Evolutionary conservation across 2,888 invertebrate species (phyloP).

Genomic region (Leptothorax acervorum): DNA sequence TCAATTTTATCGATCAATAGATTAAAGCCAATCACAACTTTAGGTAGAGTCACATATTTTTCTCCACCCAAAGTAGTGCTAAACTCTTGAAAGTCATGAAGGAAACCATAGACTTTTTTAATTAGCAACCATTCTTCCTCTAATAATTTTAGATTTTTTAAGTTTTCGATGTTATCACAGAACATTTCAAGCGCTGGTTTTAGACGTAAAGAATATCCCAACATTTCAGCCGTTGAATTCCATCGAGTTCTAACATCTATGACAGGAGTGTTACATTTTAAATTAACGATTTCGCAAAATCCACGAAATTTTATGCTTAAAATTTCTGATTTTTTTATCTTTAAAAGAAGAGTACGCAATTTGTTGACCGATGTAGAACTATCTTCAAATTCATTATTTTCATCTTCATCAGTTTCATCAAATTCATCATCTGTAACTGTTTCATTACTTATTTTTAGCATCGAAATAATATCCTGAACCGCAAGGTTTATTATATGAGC

Average conservation of each 20-base stretch:
- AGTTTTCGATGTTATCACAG: not conserved
- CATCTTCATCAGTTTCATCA: not conserved
- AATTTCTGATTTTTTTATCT: not conserved
- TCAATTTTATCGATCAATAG: conserved; percentile 1
- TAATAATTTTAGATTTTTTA: conserved; percentile 12
- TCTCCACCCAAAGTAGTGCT: not conserved
- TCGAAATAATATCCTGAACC: conserved; percentile 66
- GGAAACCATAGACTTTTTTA: not conserved
- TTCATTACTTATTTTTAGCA: conserved; percentile 1
- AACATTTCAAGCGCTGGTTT: not conserved
- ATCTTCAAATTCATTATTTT: not conserved
- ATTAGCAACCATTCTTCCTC: not conserved
- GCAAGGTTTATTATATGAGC: conserved; percentile 67
- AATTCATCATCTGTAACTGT: not conserved
- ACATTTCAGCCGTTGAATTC: conserved; percentile 3
- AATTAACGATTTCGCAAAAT: conserved; percentile 8
- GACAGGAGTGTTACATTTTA: conserved; percentile 1
- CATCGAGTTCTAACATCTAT: conserved; percentile 12
- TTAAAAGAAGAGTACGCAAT: not conserved
- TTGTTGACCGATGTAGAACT: not conserved
- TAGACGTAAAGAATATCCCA: not conserved
- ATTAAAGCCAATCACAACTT: conserved; percentile 10
- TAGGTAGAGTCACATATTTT: not conserved
- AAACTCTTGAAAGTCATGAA: not conserved
- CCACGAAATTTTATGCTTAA: not conserved